Base-by-base conservation (phyloP, 92 coral and sea anemone species). In the Zoanthus sociatus region DNA sequence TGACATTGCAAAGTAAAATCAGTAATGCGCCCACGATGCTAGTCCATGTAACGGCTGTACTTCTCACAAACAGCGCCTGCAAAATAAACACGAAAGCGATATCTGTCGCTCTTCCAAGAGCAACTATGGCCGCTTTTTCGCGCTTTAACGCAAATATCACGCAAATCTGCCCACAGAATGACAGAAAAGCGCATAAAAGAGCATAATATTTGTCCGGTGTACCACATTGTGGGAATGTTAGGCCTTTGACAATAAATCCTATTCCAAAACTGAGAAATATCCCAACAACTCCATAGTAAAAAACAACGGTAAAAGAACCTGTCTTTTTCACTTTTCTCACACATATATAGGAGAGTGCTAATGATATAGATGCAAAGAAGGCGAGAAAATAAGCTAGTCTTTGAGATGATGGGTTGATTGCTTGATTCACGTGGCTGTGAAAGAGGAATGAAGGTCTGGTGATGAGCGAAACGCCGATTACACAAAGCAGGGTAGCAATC, bases 11-110 rank as follows among this genome's bases (percentile, higher is more conserved):
- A 12, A 92, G 87, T 30, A 92, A 64, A 48, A 93, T 88, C 32
- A 93, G 83, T 20, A 89, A 15, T 26, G 96, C 94, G 8, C 96
- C 96, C 50, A 83, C 88, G 72, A 93, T 77, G 73, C 94, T 93
- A 13, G 84, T 56, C 56, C 88, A 78, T 61, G 83, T 67, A 16
- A 92, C 94, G 70, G 82, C 73, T 51, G 83, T 78, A 55, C 58
- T 66, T 47, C 81, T 71, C 47, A 93, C 79, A 69, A 87, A 84
- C 51, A 84, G 51, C 33, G 92, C 77, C 76, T 93, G 96, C 16
- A 93, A 86, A 47, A 91, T 60, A 60, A 91, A 93, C 50, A 93
- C 90, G 26, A 89, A 75, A 5, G 87, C 96, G 70, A 93, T 91
- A 58, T 90, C 94, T 37, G 88, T 78, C 42, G 96, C 92, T 15